These are phyloP conservation scores for Disparrhopalites patrizii DNA, from an alignment of 2,888 invertebrate species.

Conservation along the genomic window DNA sequence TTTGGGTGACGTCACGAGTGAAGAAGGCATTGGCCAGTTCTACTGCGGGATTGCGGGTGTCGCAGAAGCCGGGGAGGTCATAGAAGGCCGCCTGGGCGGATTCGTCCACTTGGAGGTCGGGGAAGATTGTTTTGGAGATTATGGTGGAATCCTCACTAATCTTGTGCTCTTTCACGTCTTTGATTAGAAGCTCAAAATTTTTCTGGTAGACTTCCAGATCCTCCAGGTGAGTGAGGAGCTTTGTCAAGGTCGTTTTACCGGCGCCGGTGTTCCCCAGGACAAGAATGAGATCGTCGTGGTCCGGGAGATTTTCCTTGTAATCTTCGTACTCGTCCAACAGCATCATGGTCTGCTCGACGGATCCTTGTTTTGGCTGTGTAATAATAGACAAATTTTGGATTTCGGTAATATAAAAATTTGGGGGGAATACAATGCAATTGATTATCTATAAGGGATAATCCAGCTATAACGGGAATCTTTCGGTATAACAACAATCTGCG, in stretches of 20 bases:
- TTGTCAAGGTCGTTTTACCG: background rate
- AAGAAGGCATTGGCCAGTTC: conserved; percentile 4
- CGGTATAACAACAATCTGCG: too few relatives aligned
- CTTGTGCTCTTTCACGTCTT: background rate
- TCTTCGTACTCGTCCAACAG: too few relatives aligned
- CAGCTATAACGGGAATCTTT: too few relatives aligned
- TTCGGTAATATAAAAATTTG: too few relatives aligned
- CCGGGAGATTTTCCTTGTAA: too few relatives aligned
- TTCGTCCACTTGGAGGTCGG: background rate
- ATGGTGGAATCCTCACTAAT: background rate
- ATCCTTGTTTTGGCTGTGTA: too few relatives aligned
- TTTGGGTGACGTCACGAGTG: background rate
- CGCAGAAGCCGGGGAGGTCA: conserved; percentile 8
- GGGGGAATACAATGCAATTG: too few relatives aligned
- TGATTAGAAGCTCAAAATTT: background rate
- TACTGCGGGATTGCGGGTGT: background rate
- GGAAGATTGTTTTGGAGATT: conserved; percentile 8
- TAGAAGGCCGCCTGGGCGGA: background rate
- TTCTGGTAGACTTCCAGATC: background rate
- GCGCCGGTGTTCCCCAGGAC: conserved; percentile 9
- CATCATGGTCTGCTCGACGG: too few relatives aligned
- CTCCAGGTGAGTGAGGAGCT: background rate
- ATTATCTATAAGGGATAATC: too few relatives aligned
- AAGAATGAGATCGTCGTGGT: background rate
- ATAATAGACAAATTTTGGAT: too few relatives aligned